These are phyloP conservation scores for Drymonia ruficornis DNA, from an alignment of 2,888 invertebrate genomes.

Conservation along the genomic window DNA sequence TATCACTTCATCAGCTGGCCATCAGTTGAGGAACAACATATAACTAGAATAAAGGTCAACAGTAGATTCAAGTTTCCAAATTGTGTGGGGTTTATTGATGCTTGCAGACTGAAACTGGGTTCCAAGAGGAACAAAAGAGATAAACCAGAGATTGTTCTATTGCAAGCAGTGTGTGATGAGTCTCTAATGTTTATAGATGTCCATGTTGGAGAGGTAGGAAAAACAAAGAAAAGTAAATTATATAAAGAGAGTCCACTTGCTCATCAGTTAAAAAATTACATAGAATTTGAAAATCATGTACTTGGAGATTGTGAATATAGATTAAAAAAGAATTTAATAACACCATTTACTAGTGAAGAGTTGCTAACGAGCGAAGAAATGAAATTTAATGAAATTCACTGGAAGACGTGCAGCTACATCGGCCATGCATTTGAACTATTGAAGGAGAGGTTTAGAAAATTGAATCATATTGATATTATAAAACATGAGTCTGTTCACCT, in stretches of 20 bases:
- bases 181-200: constrained; percentile 69
- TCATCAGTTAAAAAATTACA: constrained; percentile 63
- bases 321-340: constrained; percentile 68
- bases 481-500: constrained; percentile 60
- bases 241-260: constrained; percentile 67
- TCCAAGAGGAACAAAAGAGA: constrained; percentile 57
- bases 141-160: constrained; percentile 57
- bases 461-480: constrained; percentile 65
- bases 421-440: constrained; percentile 71
- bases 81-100: constrained; percentile 76
- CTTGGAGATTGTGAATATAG: constrained; percentile 73
- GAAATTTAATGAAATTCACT: constrained; percentile 76
- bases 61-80: constrained; percentile 73
- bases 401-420: constrained; percentile 70
- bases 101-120: constrained; percentile 68
- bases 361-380: constrained; percentile 74
- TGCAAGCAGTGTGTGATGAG: constrained; percentile 79
- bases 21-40: constrained; percentile 70
- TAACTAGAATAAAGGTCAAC: constrained; percentile 73
- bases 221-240: constrained; percentile 63
- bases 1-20: constrained; percentile 73
- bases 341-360: constrained; percentile 72
- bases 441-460: constrained; percentile 66
- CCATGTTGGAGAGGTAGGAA: constrained; percentile 66
- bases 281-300: constrained; percentile 75